phyloP scores from a whole-genome alignment of 2,113 vertebrate genomes.

The Oryzias javanicus region DNA sequence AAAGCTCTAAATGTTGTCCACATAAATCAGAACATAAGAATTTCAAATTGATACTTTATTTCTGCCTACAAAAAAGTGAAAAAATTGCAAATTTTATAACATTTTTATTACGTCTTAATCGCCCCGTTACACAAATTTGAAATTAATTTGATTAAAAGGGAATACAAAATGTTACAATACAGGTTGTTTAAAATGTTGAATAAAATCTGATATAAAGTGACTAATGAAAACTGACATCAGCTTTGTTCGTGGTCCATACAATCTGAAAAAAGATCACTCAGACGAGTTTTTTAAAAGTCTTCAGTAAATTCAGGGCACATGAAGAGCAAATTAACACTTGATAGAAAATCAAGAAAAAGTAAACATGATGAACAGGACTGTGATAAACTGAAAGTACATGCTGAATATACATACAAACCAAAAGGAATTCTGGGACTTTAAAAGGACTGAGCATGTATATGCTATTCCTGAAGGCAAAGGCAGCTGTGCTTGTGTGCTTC shows the following conservation, averaged over 20 bases:
- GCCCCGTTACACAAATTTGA: background rate
- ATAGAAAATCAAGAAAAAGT: constrained; percentile 35
- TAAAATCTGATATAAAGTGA: constrained; percentile 16
- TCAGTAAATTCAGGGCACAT: too few relatives aligned
- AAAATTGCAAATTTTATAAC: background rate
- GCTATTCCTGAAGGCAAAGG: constrained; percentile 43
- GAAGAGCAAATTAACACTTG: constrained; percentile 21
- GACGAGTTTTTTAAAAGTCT: too few relatives aligned
- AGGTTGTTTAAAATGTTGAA: constrained; percentile 10
- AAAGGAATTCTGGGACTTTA: constrained; percentile 19
- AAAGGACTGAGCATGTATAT: constrained; percentile 47
- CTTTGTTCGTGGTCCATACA: constrained; percentile 21
- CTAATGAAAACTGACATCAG: constrained; percentile 13
- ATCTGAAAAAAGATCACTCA: constrained; percentile 19
- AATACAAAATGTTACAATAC: constrained; percentile 5
- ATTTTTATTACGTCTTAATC: constrained; percentile 18
- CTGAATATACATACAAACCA: constrained; percentile 28
- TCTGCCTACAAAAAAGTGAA: background rate
- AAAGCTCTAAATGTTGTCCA: constrained; percentile 23
- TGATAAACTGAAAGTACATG: constrained; percentile 25
- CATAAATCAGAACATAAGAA: constrained; percentile 15
- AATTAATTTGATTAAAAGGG: background rate
- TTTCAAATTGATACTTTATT: constrained; percentile 7
- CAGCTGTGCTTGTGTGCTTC: constrained; percentile 28
- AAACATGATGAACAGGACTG: constrained; percentile 11